Evolutionary conservation across 2,797 vertebrate species (phyloP).

Genomic region (Glyptemys insculpta): DNA sequence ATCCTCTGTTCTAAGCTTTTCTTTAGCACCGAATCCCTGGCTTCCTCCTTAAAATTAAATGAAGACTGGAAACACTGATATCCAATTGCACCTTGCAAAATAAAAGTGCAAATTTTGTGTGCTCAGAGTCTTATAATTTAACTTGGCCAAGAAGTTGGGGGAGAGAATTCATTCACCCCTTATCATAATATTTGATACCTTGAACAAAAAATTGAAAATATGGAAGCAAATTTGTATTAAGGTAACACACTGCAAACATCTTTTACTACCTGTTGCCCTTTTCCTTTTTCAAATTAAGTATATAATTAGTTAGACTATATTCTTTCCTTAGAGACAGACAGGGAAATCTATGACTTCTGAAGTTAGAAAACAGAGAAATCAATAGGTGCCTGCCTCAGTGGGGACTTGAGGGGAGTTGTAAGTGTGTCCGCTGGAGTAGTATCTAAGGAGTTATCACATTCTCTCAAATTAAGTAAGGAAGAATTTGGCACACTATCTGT

Average conservation of each 20-base stretch:
- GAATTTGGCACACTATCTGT: background rate
- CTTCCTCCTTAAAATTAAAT: conserved; percentile 59
- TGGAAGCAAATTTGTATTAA: background rate
- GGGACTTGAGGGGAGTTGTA: conserved; percentile 61
- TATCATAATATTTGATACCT: background rate
- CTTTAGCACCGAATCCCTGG: conserved; percentile 45
- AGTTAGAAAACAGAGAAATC: conserved; percentile 79
- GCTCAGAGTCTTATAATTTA: background rate
- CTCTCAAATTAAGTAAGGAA: too few species aligned
- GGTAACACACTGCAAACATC: conserved; percentile 23
- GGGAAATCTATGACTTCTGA: conserved; percentile 75
- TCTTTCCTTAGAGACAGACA: conserved; percentile 47
- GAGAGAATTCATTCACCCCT: conserved; percentile 13
- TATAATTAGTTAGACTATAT: conserved; percentile 74
- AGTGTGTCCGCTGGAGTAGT: conserved; percentile 42
- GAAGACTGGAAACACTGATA: conserved; percentile 32
- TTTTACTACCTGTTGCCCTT: conserved; percentile 68
- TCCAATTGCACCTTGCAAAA: background rate
- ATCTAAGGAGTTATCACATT: conserved; percentile 26
- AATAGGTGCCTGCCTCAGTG: conserved; percentile 67
- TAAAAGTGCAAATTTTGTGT: conserved; percentile 9
- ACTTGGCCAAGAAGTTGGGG: background rate
- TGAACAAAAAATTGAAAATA: background rate
- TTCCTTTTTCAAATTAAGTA: conserved; percentile 76
- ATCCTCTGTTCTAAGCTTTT: conserved; percentile 46